Percentiles rank a stretch among this genome's conserved stretches.
Evolutionary conservation across 2,113 vertebrate genomes (phyloP).

Genomic region (Zapornia atra): DNA sequence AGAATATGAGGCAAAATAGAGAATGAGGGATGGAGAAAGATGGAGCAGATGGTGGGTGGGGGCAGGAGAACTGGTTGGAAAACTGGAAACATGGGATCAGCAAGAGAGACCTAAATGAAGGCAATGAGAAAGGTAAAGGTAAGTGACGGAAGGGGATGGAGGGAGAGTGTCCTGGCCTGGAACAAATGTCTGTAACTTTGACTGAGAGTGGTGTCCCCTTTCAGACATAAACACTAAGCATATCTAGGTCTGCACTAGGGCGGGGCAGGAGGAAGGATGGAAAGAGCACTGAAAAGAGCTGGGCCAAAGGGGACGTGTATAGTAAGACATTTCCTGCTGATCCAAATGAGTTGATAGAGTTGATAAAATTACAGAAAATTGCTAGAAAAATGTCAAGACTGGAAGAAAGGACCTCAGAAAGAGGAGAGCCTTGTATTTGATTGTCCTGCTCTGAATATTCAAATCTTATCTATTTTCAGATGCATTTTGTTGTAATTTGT

Average conservation of each 20-base stretch:
- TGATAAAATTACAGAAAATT: background rate
- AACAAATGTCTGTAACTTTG: background rate
- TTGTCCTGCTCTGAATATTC: background rate
- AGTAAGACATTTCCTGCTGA: background rate
- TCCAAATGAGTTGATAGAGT: background rate
- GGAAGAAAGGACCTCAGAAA: background rate
- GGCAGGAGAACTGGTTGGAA: background rate
- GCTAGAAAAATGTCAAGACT: background rate
- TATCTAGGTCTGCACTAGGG: background rate
- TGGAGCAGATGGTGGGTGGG: background rate
- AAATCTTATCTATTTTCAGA: background rate
- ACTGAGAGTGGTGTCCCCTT: background rate
- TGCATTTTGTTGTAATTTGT: background rate
- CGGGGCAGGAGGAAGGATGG: background rate
- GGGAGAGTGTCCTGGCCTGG: background rate
- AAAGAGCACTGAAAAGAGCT: background rate
- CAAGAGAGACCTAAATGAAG: background rate
- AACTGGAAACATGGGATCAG: background rate
- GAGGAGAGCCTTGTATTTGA: background rate
- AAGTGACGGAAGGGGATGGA: background rate
- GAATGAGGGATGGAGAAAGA: background rate
- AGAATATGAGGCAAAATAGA: background rate
- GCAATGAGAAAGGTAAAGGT: background rate
- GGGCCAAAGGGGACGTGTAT: accelerated
- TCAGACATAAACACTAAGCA: background rate